Evolutionary conservation across 2,888 invertebrate genomes (phyloP).

Genomic region (Octonoba sinensis): DNA sequence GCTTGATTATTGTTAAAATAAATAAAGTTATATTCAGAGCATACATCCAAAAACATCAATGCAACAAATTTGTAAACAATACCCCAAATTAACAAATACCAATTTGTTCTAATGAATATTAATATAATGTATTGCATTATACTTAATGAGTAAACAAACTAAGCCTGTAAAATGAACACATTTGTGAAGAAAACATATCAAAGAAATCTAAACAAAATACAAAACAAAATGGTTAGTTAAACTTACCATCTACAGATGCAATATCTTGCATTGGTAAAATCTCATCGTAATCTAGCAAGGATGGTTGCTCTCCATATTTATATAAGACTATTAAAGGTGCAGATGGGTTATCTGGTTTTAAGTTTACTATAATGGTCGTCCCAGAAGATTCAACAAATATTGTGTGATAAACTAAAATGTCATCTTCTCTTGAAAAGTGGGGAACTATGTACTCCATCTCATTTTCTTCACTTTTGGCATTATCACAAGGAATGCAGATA

Average conservation of each 20-base stretch:
- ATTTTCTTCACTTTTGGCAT: not conserved
- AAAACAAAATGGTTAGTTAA: too few relatives aligned
- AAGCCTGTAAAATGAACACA: too few relatives aligned
- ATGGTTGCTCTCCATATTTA: constrained; percentile 43
- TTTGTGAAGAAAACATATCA: too few relatives aligned
- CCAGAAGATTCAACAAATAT: constrained; percentile 41
- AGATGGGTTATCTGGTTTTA: constrained; percentile 25
- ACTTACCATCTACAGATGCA: constrained; percentile 30
- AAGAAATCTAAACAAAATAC: too few relatives aligned
- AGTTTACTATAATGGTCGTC: constrained; percentile 25
- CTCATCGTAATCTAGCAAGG: constrained; percentile 48
- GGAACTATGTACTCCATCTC: constrained; percentile 31
- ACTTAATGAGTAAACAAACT: too few relatives aligned
- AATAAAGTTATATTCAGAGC: too few relatives aligned
- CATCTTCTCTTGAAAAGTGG: constrained; percentile 29
- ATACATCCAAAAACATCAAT: too few relatives aligned
- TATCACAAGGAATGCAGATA: constrained; percentile 46
- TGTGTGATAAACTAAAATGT: constrained; percentile 52
- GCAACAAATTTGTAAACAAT: too few relatives aligned
- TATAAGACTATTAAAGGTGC: constrained; percentile 43
- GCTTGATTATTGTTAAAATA: too few relatives aligned
- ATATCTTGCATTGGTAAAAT: constrained; percentile 34
- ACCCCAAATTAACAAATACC: too few relatives aligned
- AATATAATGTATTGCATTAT: too few relatives aligned
- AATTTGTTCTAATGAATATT: too few relatives aligned